A percentile compares a stretch with the other conserved stretches of the same genome.
phyloP scores from a whole-genome alignment of 2,797 vertebrate genomes.

The Chromobotia macracanthus region DNA sequence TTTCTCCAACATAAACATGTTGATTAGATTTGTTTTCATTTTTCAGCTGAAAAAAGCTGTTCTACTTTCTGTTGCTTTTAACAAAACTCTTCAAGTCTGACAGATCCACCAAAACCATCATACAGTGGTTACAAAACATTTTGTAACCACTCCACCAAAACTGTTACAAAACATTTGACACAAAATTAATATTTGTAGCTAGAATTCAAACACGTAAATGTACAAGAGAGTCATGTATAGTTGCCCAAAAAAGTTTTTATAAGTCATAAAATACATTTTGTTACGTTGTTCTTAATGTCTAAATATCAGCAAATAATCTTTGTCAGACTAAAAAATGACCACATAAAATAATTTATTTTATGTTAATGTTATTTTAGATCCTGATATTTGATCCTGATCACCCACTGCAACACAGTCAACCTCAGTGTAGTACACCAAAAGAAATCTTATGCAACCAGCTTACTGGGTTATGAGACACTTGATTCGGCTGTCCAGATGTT shows the following conservation, averaged over 20 bases:
- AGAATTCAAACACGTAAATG: conserved; percentile 37
- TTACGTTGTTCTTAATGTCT: conserved; percentile 31
- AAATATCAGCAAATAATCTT: background rate
- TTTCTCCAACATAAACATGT: too few relatives aligned
- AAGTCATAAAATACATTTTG: conserved; percentile 36
- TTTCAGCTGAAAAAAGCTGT: too few relatives aligned
- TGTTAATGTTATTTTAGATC: too few relatives aligned
- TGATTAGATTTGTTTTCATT: too few relatives aligned
- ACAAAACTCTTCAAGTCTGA: too few relatives aligned
- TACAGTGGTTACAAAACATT: too few relatives aligned
- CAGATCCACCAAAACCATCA: too few relatives aligned
- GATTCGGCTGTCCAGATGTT: background rate
- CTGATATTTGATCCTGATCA: background rate
- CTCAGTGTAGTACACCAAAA: background rate
- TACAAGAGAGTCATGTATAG: conserved; percentile 8
- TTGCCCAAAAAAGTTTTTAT: conserved; percentile 46
- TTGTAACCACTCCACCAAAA: too few relatives aligned
- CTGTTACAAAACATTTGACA: conserved; percentile 31
- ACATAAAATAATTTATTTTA: background rate
- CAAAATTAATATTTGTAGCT: conserved; percentile 16
- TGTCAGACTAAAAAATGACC: conserved; percentile 8
- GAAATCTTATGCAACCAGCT: background rate
- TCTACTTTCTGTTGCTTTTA: too few relatives aligned
- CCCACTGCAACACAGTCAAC: conserved; percentile 40
- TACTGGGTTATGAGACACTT: background rate